A percentile compares a stretch with the other conserved stretches of the same genome.
phyloP scores from a whole-genome alignment of 2,797 vertebrate genomes.

The Dromococcyx pavoninus region DNA sequence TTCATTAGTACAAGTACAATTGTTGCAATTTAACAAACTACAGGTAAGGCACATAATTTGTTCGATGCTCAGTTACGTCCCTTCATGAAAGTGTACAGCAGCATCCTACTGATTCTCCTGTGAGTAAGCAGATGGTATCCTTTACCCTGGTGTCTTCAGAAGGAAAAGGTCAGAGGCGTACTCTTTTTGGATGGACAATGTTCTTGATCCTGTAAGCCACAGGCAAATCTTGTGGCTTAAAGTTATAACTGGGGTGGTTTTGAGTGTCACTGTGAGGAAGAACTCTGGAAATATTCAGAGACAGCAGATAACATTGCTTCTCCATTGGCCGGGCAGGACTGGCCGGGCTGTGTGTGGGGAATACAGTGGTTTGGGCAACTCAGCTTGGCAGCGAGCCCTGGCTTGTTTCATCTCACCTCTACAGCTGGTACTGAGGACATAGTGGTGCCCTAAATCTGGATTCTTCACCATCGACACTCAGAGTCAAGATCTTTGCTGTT shows the following conservation, averaged over 20 bases:
- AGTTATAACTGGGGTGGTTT: not conserved
- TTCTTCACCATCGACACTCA: too few relatives aligned
- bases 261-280: not conserved
- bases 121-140: not conserved
- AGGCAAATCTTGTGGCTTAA: not conserved
- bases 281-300: not conserved
- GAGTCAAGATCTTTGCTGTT: too few relatives aligned
- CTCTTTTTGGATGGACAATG: not conserved
- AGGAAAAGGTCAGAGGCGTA: not conserved
- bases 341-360: too few relatives aligned
- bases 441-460: too few relatives aligned
- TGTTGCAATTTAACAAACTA: too few relatives aligned
- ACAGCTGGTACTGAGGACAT: too few relatives aligned
- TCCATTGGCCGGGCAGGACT: too few relatives aligned
- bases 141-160: not conserved
- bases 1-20: not conserved
- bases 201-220: not conserved
- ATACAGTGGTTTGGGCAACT: too few relatives aligned
- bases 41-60: not conserved
- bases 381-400: too few relatives aligned
- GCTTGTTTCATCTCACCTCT: too few relatives aligned
- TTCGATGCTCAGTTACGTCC: not conserved
- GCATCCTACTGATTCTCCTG: not conserved
- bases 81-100: not conserved
- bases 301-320: not conserved